Percentiles rank a stretch among this genome's conserved stretches.
Evolutionary conservation across 2,888 invertebrate genomes (phyloP).

Genomic region (Catocala sponsa): DNA sequence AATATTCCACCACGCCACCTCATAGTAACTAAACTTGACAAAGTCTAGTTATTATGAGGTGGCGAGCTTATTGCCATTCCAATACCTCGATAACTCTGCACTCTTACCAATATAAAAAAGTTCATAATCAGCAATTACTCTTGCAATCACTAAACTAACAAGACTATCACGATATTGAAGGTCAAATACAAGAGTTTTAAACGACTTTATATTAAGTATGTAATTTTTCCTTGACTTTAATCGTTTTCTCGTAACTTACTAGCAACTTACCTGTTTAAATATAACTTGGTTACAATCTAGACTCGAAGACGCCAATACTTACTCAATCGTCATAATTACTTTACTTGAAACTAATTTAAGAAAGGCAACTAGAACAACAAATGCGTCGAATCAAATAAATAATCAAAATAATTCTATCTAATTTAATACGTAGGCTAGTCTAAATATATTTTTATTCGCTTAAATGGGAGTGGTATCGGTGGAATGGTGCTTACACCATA

Average conservation of each 20-base stretch:
- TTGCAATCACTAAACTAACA: background rate
- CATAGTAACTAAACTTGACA: too few relatives aligned
- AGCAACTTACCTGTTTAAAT: background rate
- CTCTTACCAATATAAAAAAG: too few relatives aligned
- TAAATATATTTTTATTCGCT: conserved; percentile 13
- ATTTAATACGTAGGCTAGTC: conserved; percentile 8
- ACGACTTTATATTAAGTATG: background rate
- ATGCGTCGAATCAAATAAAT: background rate
- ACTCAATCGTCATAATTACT: conserved; percentile 9
- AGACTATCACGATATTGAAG: background rate
- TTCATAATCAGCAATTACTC: background rate
- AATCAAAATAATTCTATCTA: conserved; percentile 7
- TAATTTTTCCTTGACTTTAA: background rate
- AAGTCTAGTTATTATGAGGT: too few relatives aligned
- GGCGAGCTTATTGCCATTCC: too few relatives aligned
- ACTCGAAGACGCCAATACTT: conserved; percentile 16
- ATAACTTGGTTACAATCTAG: conserved; percentile 9
- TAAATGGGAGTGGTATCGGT: conserved; percentile 21
- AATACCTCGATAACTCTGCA: too few relatives aligned
- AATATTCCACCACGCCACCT: too few relatives aligned
- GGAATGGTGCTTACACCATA: conserved; percentile 21
- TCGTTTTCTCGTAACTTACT: background rate
- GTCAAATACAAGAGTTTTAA: background rate
- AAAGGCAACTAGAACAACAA: too few relatives aligned
- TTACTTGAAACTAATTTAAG: background rate